Evolutionary conservation across 2,888 invertebrate genomes (phyloP).

Genomic region (Dinocampus coccinellae): DNA sequence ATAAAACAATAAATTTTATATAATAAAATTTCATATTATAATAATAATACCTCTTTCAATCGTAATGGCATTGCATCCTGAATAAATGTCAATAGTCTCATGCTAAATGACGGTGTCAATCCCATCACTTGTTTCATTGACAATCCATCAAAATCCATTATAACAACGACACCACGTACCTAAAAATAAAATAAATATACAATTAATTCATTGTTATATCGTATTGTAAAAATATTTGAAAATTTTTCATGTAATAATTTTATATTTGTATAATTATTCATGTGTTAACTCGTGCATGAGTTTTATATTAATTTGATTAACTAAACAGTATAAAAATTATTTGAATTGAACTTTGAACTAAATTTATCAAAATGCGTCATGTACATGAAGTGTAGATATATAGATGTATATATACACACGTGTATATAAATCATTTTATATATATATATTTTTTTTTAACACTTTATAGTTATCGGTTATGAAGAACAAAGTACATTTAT

Average conservation of each 20-base stretch:
- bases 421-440: not conserved
- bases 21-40: not conserved
- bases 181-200: conserved; percentile 44
- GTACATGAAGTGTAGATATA: not conserved
- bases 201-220: not conserved
- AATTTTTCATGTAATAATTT: too few relatives aligned
- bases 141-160: conserved; percentile 87
- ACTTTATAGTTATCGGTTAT: not conserved
- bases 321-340: not conserved
- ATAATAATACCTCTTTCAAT: conserved; percentile 75
- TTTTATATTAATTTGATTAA: too few relatives aligned
- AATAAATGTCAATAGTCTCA: conserved; percentile 83
- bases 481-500: conserved; percentile 2
- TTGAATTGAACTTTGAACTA: conserved; percentile 39
- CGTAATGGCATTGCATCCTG: conserved; percentile 90
- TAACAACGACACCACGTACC: conserved; percentile 83
- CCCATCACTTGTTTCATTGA: conserved; percentile 82
- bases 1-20: not conserved
- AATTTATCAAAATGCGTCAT: not conserved
- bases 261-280: too few relatives aligned
- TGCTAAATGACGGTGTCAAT: conserved; percentile 81
- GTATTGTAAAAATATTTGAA: not conserved
- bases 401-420: too few relatives aligned
- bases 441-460: not conserved
- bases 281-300: too few relatives aligned